phyloP scores from a whole-genome alignment of 2,113 vertebrate species.

The Hippocampus barbouri region DNA sequence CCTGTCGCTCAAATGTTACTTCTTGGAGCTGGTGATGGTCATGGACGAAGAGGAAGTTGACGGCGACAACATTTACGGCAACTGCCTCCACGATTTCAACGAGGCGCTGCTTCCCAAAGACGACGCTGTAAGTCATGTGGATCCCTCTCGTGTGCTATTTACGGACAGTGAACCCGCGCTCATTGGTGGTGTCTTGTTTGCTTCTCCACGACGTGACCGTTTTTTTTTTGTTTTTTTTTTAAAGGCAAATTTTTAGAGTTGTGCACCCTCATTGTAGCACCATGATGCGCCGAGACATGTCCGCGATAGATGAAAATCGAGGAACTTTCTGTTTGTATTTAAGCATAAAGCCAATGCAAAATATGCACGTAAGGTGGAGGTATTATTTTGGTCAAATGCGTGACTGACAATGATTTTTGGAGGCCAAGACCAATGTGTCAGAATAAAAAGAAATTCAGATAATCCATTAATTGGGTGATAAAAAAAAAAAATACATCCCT shows the following conservation, averaged over 20 bases:
- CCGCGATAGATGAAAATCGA: too few relatives aligned
- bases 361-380: background rate
- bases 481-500: too few relatives aligned
- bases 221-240: too few relatives aligned
- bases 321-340: background rate
- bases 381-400: background rate
- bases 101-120: fast-evolving
- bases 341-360: background rate
- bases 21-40: conserved; percentile 63
- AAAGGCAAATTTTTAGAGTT: background rate
- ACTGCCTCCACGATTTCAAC: conserved; percentile 18
- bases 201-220: too few relatives aligned
- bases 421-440: too few relatives aligned
- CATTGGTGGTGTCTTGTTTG: too few relatives aligned
- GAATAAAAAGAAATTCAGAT: too few relatives aligned
- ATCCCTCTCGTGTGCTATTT: too few relatives aligned
- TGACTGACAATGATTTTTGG: too few relatives aligned
- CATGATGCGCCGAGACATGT: background rate
- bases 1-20: conserved; percentile 57
- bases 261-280: background rate
- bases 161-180: too few relatives aligned
- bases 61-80: fast-evolving
- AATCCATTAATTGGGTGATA: too few relatives aligned
- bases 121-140: conserved; percentile 2
- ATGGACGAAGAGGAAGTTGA: conserved; percentile 34